These are phyloP conservation scores for Drosophila oshimai DNA, from an alignment of 1,140 invertebrate genomes.

Conservation along the genomic window DNA sequence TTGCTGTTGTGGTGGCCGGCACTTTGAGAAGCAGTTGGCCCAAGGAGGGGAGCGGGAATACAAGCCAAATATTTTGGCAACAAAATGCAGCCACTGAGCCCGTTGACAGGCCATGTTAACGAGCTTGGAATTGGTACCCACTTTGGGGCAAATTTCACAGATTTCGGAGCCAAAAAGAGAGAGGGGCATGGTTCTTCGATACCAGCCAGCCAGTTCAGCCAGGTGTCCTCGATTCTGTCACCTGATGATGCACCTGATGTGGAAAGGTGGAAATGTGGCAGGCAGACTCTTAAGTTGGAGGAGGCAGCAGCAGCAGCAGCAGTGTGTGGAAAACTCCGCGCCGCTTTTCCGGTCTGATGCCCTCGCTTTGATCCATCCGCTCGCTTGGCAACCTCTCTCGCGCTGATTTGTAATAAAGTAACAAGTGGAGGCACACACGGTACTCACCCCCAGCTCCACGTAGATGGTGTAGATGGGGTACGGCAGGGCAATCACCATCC, in stretches of 20 bases:
- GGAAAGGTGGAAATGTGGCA: background rate
- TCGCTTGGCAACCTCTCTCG: conserved; percentile 17
- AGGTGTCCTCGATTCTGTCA: background rate
- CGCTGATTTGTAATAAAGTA: conserved; percentile 50
- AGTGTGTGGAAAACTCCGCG: background rate
- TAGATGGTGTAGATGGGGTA: conserved; percentile 89
- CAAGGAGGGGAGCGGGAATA: background rate
- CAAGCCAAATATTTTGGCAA: conserved; percentile 69
- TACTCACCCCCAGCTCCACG: conserved; percentile 86
- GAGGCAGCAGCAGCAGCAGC: no score
- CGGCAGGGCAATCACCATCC: conserved; percentile 88
- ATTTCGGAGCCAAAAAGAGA: no score
- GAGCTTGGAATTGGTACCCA: conserved; percentile 54
- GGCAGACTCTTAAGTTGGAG: no score
- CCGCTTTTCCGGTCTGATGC: conserved; percentile 67
- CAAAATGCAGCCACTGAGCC: conserved; percentile 52
- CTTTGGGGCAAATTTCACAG: no score
- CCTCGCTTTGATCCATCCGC: conserved; percentile 56
- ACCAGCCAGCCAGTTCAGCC: no score
- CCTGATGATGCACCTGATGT: background rate
- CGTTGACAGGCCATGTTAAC: conserved; percentile 73
- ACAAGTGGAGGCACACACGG: background rate
- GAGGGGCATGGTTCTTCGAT: no score
- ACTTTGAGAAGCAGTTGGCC: conserved; percentile 17
- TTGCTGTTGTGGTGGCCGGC: conserved; percentile 43